These are phyloP conservation scores for Protaetia brevitarsis DNA, from an alignment of 1,140 invertebrate genomes.

Conservation along the genomic window DNA sequence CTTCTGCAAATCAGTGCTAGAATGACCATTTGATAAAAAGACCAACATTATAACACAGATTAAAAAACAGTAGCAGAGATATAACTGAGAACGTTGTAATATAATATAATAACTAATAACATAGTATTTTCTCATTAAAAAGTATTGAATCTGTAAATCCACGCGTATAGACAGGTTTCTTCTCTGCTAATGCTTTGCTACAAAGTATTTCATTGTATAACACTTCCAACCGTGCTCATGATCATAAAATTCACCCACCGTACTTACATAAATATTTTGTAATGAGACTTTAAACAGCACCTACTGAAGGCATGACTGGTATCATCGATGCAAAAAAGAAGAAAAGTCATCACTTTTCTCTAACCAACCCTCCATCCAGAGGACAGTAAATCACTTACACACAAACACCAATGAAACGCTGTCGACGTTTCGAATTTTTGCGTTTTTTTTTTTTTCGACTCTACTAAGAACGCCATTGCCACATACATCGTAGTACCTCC, in stretches of 20 bases:
- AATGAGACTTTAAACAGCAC: constrained; percentile 2
- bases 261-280: constrained; percentile 4
- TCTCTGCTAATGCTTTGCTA: no score
- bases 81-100: no score
- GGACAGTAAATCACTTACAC: neutral
- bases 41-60: no score
- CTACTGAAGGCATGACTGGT: neutral
- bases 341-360: neutral
- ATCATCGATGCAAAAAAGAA: neutral
- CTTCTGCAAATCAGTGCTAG: no score
- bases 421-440: neutral
- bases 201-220: no score
- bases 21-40: no score
- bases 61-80: no score
- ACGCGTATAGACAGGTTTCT: no score
- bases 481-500: neutral
- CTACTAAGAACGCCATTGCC: neutral
- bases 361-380: neutral
- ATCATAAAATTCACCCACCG: neutral
- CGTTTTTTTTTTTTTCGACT: neutral
- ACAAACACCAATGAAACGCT: constrained; percentile 2
- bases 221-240: no score
- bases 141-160: no score
- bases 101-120: no score
- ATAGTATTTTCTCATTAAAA: no score